These are phyloP conservation scores for Uromys caudimaculatus DNA, from an alignment of 2,797 vertebrate genomes.

Conservation along the genomic window DNA sequence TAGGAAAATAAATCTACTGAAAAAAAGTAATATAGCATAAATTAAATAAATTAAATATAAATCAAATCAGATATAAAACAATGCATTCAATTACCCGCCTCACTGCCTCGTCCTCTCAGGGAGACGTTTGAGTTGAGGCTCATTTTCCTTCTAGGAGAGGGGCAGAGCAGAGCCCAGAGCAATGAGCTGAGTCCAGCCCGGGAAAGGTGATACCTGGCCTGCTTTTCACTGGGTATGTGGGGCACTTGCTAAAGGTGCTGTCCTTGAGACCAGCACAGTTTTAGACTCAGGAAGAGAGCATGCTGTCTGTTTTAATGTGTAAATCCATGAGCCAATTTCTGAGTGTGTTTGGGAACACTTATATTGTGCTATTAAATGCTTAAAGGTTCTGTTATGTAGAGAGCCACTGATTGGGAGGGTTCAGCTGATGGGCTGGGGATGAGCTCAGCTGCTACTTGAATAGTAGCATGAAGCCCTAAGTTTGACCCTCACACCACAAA, in stretches of 20 bases:
- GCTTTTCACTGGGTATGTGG: background rate
- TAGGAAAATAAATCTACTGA: conserved; percentile 72
- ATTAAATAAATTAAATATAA: conserved; percentile 77
- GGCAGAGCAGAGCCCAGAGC: background rate
- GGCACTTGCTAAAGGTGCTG: background rate
- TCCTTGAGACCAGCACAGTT: background rate
- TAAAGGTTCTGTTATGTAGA: background rate
- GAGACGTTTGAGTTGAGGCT: background rate
- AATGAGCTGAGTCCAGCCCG: rapidly evolving
- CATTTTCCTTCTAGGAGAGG: background rate
- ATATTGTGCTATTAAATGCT: background rate
- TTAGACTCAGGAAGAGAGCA: background rate
- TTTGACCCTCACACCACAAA: background rate
- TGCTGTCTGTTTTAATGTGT: background rate
- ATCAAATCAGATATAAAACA: conserved; percentile 73
- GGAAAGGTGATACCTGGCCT: background rate
- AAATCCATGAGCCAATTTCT: background rate
- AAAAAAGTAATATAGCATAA: conserved; percentile 71
- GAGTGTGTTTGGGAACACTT: background rate
- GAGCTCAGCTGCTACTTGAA: background rate
- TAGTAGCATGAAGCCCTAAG: background rate
- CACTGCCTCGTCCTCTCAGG: background rate
- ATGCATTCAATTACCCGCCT: conserved; percentile 61
- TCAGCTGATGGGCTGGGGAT: background rate
- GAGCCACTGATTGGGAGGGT: background rate